Conservation (phyloP, 1,140 invertebrate species). For the Fopius arisanus region DNA sequence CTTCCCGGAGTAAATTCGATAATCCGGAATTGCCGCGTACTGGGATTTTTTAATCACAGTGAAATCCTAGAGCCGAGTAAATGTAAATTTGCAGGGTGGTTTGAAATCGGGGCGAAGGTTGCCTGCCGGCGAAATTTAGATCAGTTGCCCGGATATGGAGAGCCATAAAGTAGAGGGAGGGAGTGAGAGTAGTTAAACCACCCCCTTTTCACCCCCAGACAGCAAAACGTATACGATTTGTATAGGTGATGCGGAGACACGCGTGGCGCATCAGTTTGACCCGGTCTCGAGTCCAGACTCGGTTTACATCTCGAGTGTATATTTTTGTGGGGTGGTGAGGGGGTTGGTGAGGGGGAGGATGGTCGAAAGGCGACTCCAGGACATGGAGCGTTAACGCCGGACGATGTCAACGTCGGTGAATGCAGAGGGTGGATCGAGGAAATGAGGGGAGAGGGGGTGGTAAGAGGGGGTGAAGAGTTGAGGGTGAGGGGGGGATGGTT, state of each 20-base stretch:
- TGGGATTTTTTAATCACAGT: not conserved
- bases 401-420: not conserved
- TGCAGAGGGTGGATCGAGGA: not conserved
- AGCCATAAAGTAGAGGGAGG: constrained; percentile 8
- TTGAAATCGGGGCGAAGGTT: constrained; percentile 11
- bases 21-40: not conserved
- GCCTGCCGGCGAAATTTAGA: constrained; percentile 17
- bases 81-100: not conserved
- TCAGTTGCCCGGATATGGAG: not conserved
- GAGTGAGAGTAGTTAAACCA: not conserved
- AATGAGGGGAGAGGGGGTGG: not conserved
- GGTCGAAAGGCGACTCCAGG: not conserved
- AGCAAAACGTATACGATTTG: not conserved
- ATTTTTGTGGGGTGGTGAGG: not conserved
- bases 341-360: too few relatives aligned
- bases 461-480: not conserved
- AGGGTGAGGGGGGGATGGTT: constrained; percentile 22
- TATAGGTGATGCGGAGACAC: constrained; percentile 12
- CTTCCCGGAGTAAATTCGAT: not conserved
- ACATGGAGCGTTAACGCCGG: not conserved
- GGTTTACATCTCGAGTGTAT: not conserved
- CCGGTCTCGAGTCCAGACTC: constrained; percentile 11
- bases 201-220: not conserved
- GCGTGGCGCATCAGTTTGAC: constrained; percentile 31
- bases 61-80: not conserved